Evolutionary conservation across 2,888 invertebrate species (phyloP).

Genomic region (Rugalucina vietnamica): DNA sequence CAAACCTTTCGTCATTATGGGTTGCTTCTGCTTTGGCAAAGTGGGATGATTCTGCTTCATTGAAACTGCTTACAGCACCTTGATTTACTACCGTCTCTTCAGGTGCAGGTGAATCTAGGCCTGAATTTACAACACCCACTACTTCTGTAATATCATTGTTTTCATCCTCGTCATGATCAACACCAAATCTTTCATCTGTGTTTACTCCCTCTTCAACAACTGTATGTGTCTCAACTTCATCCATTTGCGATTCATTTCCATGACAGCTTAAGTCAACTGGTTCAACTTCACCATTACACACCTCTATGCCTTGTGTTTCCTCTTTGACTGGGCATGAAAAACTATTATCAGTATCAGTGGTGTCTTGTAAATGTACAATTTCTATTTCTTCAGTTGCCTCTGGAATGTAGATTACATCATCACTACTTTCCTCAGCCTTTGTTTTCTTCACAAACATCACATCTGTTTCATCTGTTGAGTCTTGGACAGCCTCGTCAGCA

Average conservation of each 20-base stretch:
- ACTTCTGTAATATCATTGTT: neutral
- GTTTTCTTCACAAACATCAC: too few relatives aligned
- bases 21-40: too few relatives aligned
- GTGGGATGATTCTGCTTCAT: too few relatives aligned
- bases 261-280: neutral
- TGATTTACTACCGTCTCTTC: neutral
- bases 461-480: too few relatives aligned
- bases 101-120: neutral
- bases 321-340: neutral
- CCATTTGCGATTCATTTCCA: neutral
- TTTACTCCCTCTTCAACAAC: neutral
- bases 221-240: neutral
- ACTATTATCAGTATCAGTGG: neutral
- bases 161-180: neutral
- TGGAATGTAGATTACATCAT: too few relatives aligned
- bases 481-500: neutral
- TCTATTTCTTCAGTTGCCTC: too few relatives aligned
- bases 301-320: neutral
- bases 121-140: neutral
- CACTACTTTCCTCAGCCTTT: too few relatives aligned
- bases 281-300: neutral
- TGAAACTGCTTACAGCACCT: too few relatives aligned
- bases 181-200: neutral
- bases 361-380: neutral
- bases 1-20: too few relatives aligned